phyloP scores from a whole-genome alignment of 1,140 invertebrate genomes.

The Probaryconus sp. region DNA sequence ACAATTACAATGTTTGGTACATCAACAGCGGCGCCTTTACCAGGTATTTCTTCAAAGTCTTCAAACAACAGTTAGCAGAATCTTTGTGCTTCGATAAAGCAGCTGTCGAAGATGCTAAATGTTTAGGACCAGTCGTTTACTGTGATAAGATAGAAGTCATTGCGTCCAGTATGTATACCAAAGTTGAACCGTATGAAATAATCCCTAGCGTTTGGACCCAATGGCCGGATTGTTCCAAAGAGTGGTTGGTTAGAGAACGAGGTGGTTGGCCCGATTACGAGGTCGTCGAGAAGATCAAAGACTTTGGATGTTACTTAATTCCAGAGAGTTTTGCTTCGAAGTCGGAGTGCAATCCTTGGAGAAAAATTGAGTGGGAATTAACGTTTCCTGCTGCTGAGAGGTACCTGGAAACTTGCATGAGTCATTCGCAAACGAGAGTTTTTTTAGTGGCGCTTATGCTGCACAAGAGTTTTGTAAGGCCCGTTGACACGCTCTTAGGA shows the following conservation, averaged over 20 bases:
- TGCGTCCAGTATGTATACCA: conserved; percentile 59
- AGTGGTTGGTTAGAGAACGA: conserved; percentile 81
- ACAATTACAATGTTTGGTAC: conserved; percentile 79
- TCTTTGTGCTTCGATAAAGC: conserved; percentile 78
- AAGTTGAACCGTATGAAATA: conserved; percentile 79
- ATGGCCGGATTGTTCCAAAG: conserved; percentile 83
- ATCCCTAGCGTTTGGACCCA: conserved; percentile 82
- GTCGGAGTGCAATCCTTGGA: conserved; percentile 78
- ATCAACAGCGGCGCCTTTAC: conserved; percentile 82
- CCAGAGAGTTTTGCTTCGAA: conserved; percentile 83
- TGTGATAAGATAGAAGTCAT: conserved; percentile 73
- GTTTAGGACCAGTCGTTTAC: conserved; percentile 81
- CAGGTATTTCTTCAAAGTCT: conserved; percentile 81
- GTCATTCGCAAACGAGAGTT: conserved; percentile 83
- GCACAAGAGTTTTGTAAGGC: conserved; percentile 84
- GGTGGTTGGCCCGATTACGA: conserved; percentile 83
- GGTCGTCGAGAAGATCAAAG: conserved; percentile 82
- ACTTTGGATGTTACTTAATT: conserved; percentile 83
- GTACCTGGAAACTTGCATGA: conserved; percentile 84
- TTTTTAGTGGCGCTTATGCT: conserved; percentile 82
- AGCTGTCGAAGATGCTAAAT: conserved; percentile 76
- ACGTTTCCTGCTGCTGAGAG: conserved; percentile 85
- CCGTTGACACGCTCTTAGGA: conserved; percentile 78
- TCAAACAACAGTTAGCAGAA: conserved; percentile 78
- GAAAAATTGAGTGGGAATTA: conserved; percentile 85